A percentile compares a stretch with the other conserved stretches of the same genome.
phyloP scores from a whole-genome alignment of 2,888 invertebrate genomes.

The Calameuta pallipes region DNA sequence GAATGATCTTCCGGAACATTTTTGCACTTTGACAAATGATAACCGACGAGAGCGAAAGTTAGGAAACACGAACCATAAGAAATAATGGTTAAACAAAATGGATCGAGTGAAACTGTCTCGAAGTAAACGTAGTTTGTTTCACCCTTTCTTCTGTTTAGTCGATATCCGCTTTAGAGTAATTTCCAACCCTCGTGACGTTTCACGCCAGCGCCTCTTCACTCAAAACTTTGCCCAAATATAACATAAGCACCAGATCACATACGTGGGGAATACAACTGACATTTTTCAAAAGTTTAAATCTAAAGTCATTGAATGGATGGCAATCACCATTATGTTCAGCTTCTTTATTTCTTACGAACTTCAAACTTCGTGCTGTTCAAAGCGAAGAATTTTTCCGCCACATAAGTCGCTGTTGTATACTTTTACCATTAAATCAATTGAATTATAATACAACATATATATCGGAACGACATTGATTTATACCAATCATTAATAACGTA shows the following conservation, averaged over 20 bases:
- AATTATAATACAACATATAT: not conserved
- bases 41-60: not conserved
- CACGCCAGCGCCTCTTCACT: not conserved
- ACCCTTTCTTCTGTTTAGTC: constrained; percentile 44
- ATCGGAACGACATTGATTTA: not conserved
- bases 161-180: constrained; percentile 31
- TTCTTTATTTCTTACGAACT: not conserved
- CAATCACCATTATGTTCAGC: not conserved
- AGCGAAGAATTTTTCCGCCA: not conserved
- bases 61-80: not conserved
- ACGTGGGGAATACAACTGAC: not conserved
- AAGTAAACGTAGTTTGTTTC: not conserved
- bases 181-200: not conserved
- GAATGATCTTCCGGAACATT: not conserved
- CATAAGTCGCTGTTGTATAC: not conserved
- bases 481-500: not conserved
- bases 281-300: not conserved
- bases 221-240: not conserved
- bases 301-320: not conserved
- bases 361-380: not conserved
- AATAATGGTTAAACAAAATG: not conserved
- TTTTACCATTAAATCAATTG: not conserved
- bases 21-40: not conserved
- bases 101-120: not conserved
- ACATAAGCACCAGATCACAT: not conserved